Base-by-base conservation (phyloP, 1,140 invertebrate species). In the Eubasilissa regina region DNA sequence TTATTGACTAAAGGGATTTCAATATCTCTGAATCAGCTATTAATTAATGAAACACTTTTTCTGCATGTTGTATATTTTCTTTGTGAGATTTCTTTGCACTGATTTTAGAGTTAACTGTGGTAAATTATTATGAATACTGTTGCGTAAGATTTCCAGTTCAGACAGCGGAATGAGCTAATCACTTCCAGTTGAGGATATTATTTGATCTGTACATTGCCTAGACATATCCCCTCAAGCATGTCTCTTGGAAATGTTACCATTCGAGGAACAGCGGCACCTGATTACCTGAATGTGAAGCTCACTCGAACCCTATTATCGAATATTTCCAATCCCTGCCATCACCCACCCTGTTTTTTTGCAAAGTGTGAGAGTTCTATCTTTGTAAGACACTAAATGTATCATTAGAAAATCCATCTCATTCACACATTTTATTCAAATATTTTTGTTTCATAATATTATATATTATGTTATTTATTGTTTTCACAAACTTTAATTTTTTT, bases 81-180 rank as follows among this genome's bases (percentile, higher is more conserved):
- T 35, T 35, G 25, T 35, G 25, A 35, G 25, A 35, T 35, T 35
- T 19, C 10, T 70, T 70, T 70, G 66, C 66, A 70, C 66, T 70
- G 66, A 47, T 70, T 70, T 70, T 70, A 70, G 66, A 70, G 11
- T 51, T 70, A 21, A 70, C 25, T 70, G 45, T 70, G 45, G 19
- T 35, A 17, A 35, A 11, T 25, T 35, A 35, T 35, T 35, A 3
- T 1, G 25, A 62, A 62, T 25, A 62, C 12, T 25, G 25, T 25
- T 62, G 19, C 25, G 21, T 25, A 62, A 62, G 21, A 35, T 35
- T 35, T 35, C 25, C 25, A 35, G 25, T 35, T 35, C 25, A 35
- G 25, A 35, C 25, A 35, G 25, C 25, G 25, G 25, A 35, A 35
- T 35, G 6, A 35, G 25, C 25, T 35, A 35, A 35, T 35, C 6